Base-by-base conservation (phyloP, 2,113 vertebrate genomes). In the Chauna torquata region DNA sequence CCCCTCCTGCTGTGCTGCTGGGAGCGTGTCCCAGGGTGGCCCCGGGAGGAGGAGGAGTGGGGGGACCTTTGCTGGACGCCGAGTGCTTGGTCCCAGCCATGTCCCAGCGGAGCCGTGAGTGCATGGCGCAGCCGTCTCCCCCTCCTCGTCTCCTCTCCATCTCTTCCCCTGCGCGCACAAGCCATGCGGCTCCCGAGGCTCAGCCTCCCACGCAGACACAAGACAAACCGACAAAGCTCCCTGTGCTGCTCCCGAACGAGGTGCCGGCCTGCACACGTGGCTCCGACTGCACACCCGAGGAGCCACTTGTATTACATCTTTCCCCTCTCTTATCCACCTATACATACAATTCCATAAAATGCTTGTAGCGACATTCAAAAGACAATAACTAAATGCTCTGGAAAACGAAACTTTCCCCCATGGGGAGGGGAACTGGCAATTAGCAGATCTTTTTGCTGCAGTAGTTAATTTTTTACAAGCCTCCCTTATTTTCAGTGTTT, bases 391-490 rank as follows among this genome's bases (percentile, higher is more conserved):
- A 94, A 95, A 91, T 32, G 82, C 59, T 55, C 54, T 42, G 91
- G 55, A 40, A 92, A 81, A 36, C 0, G 9, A 84, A 90, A 79
- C 76, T 86, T 91, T 58, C 49, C 81, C 82, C 70, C 9, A 13
- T 3, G 20, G 75, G 27, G 52, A 82, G 61, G 74, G 86, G 77
- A 89, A 38, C 4, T 54, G 94, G 89, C 92, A 95, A 97, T 97
- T 97, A 96, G 96, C 23, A 0, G 89, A 36, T 59, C 86, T 34
- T 93, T 92, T 95, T 78, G 82, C 92, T 70, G 89, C 93, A 86
- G 90, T 76, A 49, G 94, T 95, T 93, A 86, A 94, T 96, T 95
- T 94, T 92, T 95, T 89, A 93, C 91, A 94, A 91, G 95, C 94
- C 92, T 92, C 93, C 85, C 92, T 52, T 72, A 36, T 97, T 92